Base-by-base conservation (phyloP, 1,140 invertebrate genomes). In the Ceratina australensis region DNA sequence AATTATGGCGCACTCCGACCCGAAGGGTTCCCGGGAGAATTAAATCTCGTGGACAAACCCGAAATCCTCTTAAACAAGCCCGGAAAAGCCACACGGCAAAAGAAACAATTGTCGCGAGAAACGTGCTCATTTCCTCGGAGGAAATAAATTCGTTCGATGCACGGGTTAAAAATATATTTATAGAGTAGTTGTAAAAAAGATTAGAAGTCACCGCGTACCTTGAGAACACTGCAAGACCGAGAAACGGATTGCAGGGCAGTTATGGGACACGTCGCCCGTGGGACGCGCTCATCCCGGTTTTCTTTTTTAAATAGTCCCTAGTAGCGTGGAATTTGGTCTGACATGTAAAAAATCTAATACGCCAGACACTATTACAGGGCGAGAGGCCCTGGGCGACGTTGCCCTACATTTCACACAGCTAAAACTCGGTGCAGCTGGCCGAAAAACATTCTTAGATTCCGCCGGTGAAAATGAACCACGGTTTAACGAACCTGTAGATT, bases 311-410 rank as follows among this genome's bases (percentile, higher is more conserved):
- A 63, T 33, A 24, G 57, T 57, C 8, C 49, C 22, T 18, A 28
- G 20, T 28, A n/a, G 22, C 20, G 33, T 42, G 33, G 50, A 75
- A 81, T 82, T 69, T 42, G 72, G 33, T 57, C 50, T 56, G 75
- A 83, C 67, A 56, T 57, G 64, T 50, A 79, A 79, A 82, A 76
- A 82, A 84, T 81, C 68, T 76, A 85, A 85, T 84, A 73, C 56
- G 68, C 68, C 75, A 42, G 82, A 71, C 63, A 50, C 57, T 52
- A 59, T 82, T 82, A 72, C 49, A 26, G 64, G 26, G 81, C 57
- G 69, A 8, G 20, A 60, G 75, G 42, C 72, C 66, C 28, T 22
- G 59, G 59, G 82, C 54, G 54, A 64, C 64, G 71, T 75, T 64
- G 75, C 7, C 64, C 79, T 54, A 83, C 24, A 82, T 82, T 82